Conservation (phyloP, 1,140 invertebrate species). For the Drosophila trapezifrons region DNA sequence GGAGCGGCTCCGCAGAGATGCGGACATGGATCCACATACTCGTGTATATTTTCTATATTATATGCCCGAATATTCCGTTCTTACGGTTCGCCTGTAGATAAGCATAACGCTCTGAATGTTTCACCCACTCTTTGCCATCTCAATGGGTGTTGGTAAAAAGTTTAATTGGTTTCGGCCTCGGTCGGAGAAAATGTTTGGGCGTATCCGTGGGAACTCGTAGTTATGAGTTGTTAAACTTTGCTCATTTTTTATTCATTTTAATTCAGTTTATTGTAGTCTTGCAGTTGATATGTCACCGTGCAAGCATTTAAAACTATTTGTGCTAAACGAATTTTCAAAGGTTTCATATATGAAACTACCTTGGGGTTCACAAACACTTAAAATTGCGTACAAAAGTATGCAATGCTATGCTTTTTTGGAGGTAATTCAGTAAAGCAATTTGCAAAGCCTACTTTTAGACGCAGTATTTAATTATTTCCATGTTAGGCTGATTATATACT, state of each 20-base stretch:
- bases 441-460: too few species aligned
- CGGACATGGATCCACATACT: slow-evolving; percentile 22
- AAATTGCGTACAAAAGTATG: neutral
- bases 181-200: neutral
- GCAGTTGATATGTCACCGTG: neutral
- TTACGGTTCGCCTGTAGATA: slow-evolving; percentile 1
- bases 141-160: slow-evolving; percentile 18
- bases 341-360: neutral
- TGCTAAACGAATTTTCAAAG: neutral
- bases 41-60: slow-evolving; percentile 3
- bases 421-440: too few species aligned
- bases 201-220: slow-evolving; percentile 9
- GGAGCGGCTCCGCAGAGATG: slow-evolving; percentile 18
- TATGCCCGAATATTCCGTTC: slow-evolving; percentile 19
- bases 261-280: neutral
- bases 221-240: slow-evolving; percentile 33
- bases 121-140: slow-evolving; percentile 9
- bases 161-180: slow-evolving; percentile 29
- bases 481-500: too few species aligned
- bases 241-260: slow-evolving; percentile 2
- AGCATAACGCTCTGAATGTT: slow-evolving; percentile 30
- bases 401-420: neutral
- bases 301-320: slow-evolving; percentile 10
- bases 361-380: neutral
- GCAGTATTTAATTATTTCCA: too few species aligned